These are phyloP conservation scores for Criorhina ranunculi DNA, from an alignment of 2,888 invertebrate genomes.

Conservation along the genomic window DNA sequence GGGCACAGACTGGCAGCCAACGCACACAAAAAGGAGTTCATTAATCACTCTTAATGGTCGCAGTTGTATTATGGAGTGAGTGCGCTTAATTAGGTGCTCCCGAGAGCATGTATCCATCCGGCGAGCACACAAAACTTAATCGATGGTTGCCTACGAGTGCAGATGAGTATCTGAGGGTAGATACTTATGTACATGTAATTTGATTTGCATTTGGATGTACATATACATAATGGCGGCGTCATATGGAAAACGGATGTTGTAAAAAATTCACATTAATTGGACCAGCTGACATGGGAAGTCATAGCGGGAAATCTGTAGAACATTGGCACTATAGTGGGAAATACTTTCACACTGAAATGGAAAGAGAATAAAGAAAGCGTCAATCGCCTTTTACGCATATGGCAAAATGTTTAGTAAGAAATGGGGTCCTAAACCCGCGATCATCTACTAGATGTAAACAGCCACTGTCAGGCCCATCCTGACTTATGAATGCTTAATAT, in stretches of 20 bases:
- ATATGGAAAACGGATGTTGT: constrained; percentile 68
- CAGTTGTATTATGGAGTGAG: constrained; percentile 74
- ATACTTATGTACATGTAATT: constrained; percentile 50
- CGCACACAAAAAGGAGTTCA: constrained; percentile 61
- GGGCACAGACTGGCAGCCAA: constrained; percentile 23
- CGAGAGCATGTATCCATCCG: constrained; percentile 71
- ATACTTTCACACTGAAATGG: background rate
- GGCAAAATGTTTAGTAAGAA: no score
- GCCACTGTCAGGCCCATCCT: no score
- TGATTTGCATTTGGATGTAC: constrained; percentile 51
- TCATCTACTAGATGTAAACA: no score
- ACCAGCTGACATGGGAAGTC: constrained; percentile 46
- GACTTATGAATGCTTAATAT: no score
- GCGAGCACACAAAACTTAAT: constrained; percentile 53
- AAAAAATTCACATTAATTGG: constrained; percentile 58
- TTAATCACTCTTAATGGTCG: constrained; percentile 74
- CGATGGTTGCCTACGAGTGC: constrained; percentile 58
- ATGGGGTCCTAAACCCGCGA: no score
- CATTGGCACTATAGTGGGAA: no score
- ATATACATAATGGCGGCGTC: constrained; percentile 6
- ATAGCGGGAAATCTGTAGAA: background rate
- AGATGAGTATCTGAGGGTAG: constrained; percentile 59
- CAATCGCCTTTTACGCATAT: no score
- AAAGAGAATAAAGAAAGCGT: no score
- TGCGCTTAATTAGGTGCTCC: constrained; percentile 75